A percentile compares a stretch with the other conserved stretches of the same genome.
phyloP scores from a whole-genome alignment of 2,888 invertebrate species.

The Amphimallon solstitiale region DNA sequence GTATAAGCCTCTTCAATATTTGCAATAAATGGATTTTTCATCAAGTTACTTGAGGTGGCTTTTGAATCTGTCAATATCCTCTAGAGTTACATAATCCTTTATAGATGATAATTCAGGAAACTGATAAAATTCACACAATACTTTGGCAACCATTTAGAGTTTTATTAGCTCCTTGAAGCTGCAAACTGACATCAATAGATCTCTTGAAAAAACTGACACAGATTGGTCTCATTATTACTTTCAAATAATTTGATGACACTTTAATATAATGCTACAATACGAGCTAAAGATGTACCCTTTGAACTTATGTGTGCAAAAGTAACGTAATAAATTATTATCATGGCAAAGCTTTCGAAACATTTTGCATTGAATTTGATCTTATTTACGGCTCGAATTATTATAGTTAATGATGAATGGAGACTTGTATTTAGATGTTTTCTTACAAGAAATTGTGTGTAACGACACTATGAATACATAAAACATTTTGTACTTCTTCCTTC shows the following conservation, averaged over 20 bases:
- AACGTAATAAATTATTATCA: too few relatives aligned
- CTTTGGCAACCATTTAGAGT: conserved; percentile 28
- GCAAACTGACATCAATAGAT: conserved; percentile 19
- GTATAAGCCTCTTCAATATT: conserved; percentile 6
- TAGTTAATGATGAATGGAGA: neutral
- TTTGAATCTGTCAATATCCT: conserved; percentile 35
- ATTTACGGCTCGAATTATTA: too few relatives aligned
- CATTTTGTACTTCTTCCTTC: conserved; percentile 49
- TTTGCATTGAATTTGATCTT: neutral
- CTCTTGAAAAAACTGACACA: neutral
- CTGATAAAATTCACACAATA: too few relatives aligned
- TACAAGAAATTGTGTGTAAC: neutral
- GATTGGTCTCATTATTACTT: neutral
- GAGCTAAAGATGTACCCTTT: too few relatives aligned
- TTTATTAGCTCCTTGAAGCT: conserved; percentile 37
- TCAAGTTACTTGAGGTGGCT: conserved; percentile 23
- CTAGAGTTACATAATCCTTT: conserved; percentile 36
- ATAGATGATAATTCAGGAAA: too few relatives aligned
- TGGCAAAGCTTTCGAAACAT: neutral
- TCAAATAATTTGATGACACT: too few relatives aligned
- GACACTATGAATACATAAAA: too few relatives aligned
- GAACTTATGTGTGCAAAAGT: too few relatives aligned
- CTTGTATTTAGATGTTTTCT: neutral
- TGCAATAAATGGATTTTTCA: conserved; percentile 31
- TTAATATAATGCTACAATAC: too few relatives aligned